Evolutionary conservation across 2,113 vertebrate genomes (phyloP).

Genomic region (Tylochromis polylepis): DNA sequence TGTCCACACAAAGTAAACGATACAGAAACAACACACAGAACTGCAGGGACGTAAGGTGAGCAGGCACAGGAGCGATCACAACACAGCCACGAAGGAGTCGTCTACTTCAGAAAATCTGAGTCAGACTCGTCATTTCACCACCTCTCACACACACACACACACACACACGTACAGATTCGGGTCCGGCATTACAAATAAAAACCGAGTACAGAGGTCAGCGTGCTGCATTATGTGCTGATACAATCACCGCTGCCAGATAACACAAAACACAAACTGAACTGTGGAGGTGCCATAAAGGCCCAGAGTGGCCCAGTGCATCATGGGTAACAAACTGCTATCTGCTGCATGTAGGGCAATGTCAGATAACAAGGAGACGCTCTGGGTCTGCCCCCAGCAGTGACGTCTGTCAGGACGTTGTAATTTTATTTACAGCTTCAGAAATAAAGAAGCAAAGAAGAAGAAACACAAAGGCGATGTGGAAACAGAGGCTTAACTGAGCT

Average conservation of each 20-base stretch:
- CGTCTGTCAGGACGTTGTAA: background rate
- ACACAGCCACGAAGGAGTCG: background rate
- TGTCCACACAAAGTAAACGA: background rate
- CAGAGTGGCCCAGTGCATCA: background rate
- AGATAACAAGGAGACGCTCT: background rate
- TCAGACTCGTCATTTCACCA: no score
- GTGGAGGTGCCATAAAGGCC: background rate
- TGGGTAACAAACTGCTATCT: constrained; percentile 6
- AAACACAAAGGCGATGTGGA: background rate
- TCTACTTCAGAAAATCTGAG: background rate
- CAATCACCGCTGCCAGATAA: background rate
- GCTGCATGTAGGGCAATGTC: background rate
- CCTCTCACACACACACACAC: fast-evolving
- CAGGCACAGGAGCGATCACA: background rate
- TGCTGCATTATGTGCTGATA: background rate
- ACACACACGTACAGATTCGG: fast-evolving
- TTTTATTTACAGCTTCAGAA: background rate
- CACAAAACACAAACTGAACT: background rate
- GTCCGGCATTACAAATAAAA: background rate
- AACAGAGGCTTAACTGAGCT: background rate
- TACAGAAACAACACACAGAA: background rate
- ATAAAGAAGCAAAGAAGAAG: background rate
- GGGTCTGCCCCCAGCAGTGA: background rate
- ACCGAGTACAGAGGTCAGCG: background rate
- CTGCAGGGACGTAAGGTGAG: background rate